phyloP scores from a whole-genome alignment of 2,113 vertebrate species.

The Kryptolebias marmoratus region DNA sequence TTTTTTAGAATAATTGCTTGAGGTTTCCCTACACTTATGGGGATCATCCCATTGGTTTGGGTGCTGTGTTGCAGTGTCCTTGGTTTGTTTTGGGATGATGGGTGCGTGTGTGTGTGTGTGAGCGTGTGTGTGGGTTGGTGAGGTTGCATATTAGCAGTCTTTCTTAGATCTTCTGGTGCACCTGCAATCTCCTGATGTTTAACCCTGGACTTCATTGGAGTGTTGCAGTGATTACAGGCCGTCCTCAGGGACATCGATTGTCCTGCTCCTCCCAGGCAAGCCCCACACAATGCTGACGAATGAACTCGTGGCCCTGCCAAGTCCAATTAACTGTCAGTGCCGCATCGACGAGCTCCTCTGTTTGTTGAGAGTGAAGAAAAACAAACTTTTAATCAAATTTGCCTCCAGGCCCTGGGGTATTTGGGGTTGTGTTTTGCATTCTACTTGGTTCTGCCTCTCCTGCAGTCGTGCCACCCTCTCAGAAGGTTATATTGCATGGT shows the following conservation, averaged over 20 bases:
- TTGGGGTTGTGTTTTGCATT: constrained; percentile 81
- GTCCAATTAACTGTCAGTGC: constrained; percentile 92
- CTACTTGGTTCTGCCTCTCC: constrained; percentile 67
- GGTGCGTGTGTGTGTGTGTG: too few species aligned
- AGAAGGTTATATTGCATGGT: constrained; percentile 72
- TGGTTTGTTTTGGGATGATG: constrained; percentile 68
- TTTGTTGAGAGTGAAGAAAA: constrained; percentile 85
- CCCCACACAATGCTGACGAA: constrained; percentile 93
- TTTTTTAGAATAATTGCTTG: constrained; percentile 27
- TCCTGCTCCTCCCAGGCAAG: constrained; percentile 88
- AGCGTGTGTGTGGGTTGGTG: background rate
- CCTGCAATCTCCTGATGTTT: constrained; percentile 91
- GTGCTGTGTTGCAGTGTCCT: constrained; percentile 79
- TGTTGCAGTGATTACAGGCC: constrained; percentile 91
- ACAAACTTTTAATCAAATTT: constrained; percentile 88
- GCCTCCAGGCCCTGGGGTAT: constrained; percentile 77
- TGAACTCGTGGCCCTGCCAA: constrained; percentile 94
- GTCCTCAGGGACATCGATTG: constrained; percentile 90
- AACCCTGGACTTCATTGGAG: constrained; percentile 91
- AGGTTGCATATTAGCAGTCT: constrained; percentile 84
- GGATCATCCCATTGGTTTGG: constrained; percentile 40
- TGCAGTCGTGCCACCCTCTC: constrained; percentile 66
- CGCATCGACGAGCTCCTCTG: constrained; percentile 85
- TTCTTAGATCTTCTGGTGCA: constrained; percentile 81
- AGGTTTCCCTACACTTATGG: constrained; percentile 4